Percentiles rank a stretch among this genome's conserved stretches.
Conservation (phyloP, 2,113 vertebrate genomes). For the Poicephalus gulielmi region DNA sequence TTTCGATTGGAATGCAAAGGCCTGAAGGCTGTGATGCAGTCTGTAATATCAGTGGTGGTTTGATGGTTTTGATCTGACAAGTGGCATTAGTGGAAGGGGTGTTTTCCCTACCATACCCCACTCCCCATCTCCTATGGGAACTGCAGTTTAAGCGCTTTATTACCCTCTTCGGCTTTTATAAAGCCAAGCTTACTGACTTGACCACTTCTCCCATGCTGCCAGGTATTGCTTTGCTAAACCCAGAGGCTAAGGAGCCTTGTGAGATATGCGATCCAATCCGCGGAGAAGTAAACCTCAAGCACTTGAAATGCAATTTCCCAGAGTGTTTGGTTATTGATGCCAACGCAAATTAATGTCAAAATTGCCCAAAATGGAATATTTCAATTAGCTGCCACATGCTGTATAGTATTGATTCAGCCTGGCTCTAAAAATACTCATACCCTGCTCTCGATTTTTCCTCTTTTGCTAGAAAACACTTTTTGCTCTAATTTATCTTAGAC, state of each 20-base stretch:
- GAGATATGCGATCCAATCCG: background rate
- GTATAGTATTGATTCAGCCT: background rate
- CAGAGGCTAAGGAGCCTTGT: background rate
- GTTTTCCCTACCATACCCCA: background rate
- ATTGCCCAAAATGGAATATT: background rate
- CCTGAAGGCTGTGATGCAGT: background rate
- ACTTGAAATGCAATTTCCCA: constrained; percentile 2
- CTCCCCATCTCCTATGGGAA: background rate
- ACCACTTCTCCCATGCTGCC: background rate
- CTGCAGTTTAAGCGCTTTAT: background rate
- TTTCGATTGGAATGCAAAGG: background rate
- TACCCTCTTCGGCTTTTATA: background rate
- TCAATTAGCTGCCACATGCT: constrained; percentile 1
- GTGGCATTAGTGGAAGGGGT: background rate
- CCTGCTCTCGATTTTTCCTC: background rate
- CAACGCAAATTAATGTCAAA: background rate
- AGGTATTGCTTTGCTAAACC: background rate
- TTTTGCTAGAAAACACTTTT: background rate
- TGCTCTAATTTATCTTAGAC: background rate
- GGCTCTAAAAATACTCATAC: background rate
- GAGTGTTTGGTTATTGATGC: background rate
- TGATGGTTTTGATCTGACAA: background rate
- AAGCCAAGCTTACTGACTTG: background rate
- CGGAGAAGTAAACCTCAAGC: background rate
- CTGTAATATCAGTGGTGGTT: background rate